Percentiles rank a stretch among this genome's conserved stretches.
These are phyloP conservation scores for Hybos culiciformis DNA, from an alignment of 2,888 invertebrate species.

Conservation along the genomic window DNA sequence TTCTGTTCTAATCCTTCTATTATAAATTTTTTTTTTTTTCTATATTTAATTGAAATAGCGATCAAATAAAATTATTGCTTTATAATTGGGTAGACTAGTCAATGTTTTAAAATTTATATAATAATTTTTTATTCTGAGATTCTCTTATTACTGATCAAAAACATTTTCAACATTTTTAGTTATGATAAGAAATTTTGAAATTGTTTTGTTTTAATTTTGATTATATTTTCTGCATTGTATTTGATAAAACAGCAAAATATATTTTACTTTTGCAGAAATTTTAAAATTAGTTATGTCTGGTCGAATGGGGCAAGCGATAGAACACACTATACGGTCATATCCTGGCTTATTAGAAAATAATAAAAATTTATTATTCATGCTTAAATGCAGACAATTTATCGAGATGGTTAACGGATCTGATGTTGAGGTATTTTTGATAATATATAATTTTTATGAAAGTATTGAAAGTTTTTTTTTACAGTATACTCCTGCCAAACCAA, in stretches of 20 bases:
- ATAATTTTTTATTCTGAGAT: too few relatives aligned
- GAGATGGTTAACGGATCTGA: constrained; percentile 95
- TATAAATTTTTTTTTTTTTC: too few relatives aligned
- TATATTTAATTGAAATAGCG: too few relatives aligned
- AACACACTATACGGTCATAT: constrained; percentile 74
- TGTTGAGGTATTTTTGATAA: constrained; percentile 42
- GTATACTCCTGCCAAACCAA: constrained; percentile 30
- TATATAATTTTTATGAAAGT: constrained; percentile 4
- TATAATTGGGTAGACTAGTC: too few relatives aligned
- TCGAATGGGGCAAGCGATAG: constrained; percentile 90
- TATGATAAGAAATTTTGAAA: not conserved
- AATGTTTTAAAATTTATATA: too few relatives aligned
- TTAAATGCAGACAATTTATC: constrained; percentile 96
- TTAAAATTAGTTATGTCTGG: constrained; percentile 84
- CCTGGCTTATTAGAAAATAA: constrained; percentile 88
- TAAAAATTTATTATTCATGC: constrained; percentile 81
- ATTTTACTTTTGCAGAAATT: constrained; percentile 53
- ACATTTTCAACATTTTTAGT: too few relatives aligned
- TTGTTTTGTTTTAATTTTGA: too few relatives aligned
- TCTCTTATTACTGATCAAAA: too few relatives aligned
- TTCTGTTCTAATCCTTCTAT: not conserved
- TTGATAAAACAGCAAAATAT: too few relatives aligned
- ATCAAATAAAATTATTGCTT: too few relatives aligned
- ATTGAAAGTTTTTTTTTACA: constrained; percentile 16
- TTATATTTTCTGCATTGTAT: too few relatives aligned